Percentiles rank a stretch among this genome's conserved stretches.
phyloP scores from a whole-genome alignment of 1,140 invertebrate species.

The Trichomalopsis sarcophagae region DNA sequence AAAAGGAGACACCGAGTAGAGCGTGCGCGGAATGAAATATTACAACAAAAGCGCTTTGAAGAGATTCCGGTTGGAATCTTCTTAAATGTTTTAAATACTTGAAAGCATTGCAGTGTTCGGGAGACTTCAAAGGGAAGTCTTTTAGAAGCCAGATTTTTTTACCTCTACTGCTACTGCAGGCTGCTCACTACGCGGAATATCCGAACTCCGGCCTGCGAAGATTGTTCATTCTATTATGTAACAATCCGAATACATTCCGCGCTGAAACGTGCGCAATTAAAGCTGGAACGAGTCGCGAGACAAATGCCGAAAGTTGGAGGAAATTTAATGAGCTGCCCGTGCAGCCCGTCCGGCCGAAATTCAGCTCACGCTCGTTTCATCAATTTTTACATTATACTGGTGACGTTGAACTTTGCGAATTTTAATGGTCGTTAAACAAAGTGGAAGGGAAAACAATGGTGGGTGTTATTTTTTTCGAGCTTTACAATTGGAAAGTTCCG shows the following conservation, averaged over 20 bases:
- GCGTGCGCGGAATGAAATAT: not conserved
- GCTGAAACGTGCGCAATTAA: not conserved
- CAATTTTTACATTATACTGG: not conserved
- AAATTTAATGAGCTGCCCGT: not conserved
- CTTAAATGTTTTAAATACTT: conserved; percentile 2
- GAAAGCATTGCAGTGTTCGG: not conserved
- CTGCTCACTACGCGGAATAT: not conserved
- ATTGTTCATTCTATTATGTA: not conserved
- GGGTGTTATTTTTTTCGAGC: not conserved
- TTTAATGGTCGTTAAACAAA: not conserved
- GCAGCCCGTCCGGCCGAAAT: not conserved
- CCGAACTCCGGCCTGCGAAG: not conserved
- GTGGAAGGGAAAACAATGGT: not conserved
- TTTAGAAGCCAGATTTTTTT: not conserved
- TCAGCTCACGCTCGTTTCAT: not conserved
- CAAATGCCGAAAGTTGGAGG: not conserved
- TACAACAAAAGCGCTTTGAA: conserved; percentile 1
- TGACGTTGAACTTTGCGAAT: not conserved
- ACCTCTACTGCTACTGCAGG: not conserved
- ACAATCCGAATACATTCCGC: not conserved
- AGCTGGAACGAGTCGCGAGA: not conserved
- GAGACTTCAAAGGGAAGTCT: not conserved
- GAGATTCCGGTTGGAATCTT: not conserved
- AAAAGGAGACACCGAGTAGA: too few relatives aligned
- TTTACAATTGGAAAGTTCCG: not conserved